Evolutionary conservation across 1,140 invertebrate genomes (phyloP).

Genomic region (Microplitis demolitor): DNA sequence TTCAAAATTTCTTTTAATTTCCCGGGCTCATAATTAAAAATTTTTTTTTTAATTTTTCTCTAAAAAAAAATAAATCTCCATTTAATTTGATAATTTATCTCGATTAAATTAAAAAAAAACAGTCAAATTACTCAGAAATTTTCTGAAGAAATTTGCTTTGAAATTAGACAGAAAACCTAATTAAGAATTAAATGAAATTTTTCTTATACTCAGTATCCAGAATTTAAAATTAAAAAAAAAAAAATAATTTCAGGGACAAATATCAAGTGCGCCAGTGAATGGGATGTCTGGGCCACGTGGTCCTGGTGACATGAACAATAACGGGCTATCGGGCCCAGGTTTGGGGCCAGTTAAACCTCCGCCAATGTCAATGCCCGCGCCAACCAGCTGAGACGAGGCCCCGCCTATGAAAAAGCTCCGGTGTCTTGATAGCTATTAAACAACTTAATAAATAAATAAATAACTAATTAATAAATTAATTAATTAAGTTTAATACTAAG

Average conservation of each 20-base stretch:
- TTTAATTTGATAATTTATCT: too few species aligned
- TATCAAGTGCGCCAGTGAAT: slow-evolving; percentile 55
- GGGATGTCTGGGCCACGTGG: slow-evolving; percentile 52
- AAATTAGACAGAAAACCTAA: too few species aligned
- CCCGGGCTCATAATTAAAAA: too few species aligned
- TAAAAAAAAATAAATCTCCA: too few species aligned
- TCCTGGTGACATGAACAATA: slow-evolving; percentile 61
- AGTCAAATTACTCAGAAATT: too few species aligned
- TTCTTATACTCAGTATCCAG: too few species aligned
- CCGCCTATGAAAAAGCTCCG: slow-evolving; percentile 56
- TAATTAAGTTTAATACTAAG: too few species aligned
- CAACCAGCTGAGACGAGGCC: slow-evolving; percentile 60
- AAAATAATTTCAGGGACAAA: slow-evolving; percentile 48
- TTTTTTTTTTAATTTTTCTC: too few species aligned
- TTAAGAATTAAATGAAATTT: too few species aligned
- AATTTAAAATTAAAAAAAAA: not conserved
- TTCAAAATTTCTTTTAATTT: too few species aligned
- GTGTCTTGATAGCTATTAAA: slow-evolving; percentile 58
- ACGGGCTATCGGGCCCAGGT: slow-evolving; percentile 56
- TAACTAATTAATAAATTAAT: not conserved
- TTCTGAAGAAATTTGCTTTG: too few species aligned
- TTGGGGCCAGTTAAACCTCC: slow-evolving; percentile 57
- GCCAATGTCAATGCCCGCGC: slow-evolving; percentile 58
- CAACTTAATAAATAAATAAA: not conserved
- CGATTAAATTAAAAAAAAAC: too few species aligned